Evolutionary conservation across 2,797 vertebrate species (phyloP).

Genomic region (Orientallactaga sibirica): DNA sequence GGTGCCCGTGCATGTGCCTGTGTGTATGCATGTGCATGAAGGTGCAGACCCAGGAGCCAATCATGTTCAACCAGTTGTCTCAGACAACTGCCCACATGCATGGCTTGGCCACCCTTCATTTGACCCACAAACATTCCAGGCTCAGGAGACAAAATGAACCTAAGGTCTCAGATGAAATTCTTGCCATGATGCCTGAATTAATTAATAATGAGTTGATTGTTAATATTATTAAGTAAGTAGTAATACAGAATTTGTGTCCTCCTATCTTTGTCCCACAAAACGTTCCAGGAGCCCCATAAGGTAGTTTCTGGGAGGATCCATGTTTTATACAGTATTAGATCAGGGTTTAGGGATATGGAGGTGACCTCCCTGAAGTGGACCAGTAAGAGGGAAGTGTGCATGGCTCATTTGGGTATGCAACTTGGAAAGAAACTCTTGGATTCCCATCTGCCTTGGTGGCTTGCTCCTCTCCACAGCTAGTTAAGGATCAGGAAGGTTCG

Average conservation of each 20-base stretch:
- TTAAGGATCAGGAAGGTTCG: not conserved
- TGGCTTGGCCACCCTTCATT: too few relatives aligned
- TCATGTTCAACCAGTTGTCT: not conserved
- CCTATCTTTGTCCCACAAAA: rapidly evolving
- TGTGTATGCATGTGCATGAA: not conserved
- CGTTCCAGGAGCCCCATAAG: not conserved
- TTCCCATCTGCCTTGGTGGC: not conserved
- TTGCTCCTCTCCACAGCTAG: not conserved
- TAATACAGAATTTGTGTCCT: not conserved
- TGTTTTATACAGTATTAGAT: not conserved
- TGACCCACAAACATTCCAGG: not conserved
- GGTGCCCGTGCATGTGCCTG: not conserved
- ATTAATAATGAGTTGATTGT: rapidly evolving
- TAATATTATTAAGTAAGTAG: too few relatives aligned
- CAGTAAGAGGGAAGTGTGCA: rapidly evolving
- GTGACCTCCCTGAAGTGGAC: not conserved
- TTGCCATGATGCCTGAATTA: not conserved
- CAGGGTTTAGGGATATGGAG: not conserved
- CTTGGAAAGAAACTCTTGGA: not conserved
- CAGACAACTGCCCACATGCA: not conserved
- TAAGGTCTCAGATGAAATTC: rapidly evolving
- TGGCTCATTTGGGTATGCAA: rapidly evolving
- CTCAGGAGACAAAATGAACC: rapidly evolving
- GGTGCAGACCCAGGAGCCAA: not conserved
- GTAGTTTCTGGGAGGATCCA: not conserved